Evolutionary conservation across 2,113 vertebrate species (phyloP), one percentile per base, ranked within the genome.

Genomic region (Anarhynchus alexandrinus): DNA sequence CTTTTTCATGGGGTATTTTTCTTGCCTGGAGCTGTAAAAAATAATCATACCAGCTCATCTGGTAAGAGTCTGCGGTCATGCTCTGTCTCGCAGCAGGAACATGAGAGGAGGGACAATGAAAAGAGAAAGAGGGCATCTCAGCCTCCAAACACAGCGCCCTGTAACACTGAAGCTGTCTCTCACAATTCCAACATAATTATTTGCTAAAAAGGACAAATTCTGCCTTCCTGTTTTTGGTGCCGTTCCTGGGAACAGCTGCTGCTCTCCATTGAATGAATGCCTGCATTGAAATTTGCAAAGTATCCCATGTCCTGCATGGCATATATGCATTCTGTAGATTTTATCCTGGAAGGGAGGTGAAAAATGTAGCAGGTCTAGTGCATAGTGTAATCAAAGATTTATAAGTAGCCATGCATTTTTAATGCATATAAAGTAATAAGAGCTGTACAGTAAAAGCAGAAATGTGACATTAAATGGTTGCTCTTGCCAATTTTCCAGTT

Each of bases 381-480:
- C 1, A 0, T 29, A 49, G 40, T 12, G 19, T 58, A 73, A 86
- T 94, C 45, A 95, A 96, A 93, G 74, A 93, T 96, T 94, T 88
- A 90, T 94, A 80, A 90, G 84, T 7, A 86, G 54, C 67, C 29
- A 77, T 97, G 66, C 42, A 94, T 93, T 93, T 94, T 96, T 94
- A 59, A 97, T 87, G 86, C 42, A 19, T 43, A n/a, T 85, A 45
- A 89, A 88, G 80, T 89, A 95, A 92, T 67, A 87, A 94, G 67
- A 65, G 58, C 81, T 82, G 74, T 61, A 62, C 42, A 77, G 76
- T 65, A 51, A 91, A 90, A 77, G 91, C 66, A 89, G 86, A 87
- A 90, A 91, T 78, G 71, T 90, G 82, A 59, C 81, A 80, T 94
- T 87, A 94, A 95, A 80, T 51, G n/a, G 51, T 85, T 80, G 71